Evolutionary conservation across 2,113 vertebrate species (phyloP).

Genomic region (Aplodontia rufa): DNA sequence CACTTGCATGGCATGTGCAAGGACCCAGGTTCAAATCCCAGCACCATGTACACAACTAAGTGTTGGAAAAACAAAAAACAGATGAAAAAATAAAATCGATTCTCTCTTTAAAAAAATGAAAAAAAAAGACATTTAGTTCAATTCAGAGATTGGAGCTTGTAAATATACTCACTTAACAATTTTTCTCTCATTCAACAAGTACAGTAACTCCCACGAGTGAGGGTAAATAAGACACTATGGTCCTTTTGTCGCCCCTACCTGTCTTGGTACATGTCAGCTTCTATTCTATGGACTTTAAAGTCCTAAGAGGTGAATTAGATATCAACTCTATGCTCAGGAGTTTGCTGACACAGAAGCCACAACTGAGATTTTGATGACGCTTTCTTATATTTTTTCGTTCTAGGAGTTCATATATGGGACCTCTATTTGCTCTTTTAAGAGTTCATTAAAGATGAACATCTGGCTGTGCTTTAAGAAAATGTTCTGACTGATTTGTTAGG

Average conservation of each 20-base stretch:
- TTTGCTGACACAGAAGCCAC: background rate
- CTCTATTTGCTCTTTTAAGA: background rate
- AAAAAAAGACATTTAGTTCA: background rate
- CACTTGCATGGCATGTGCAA: too few relatives aligned
- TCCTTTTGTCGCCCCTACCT: rapidly evolving
- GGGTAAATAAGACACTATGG: background rate
- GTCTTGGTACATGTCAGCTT: background rate
- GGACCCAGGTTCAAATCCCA: too few relatives aligned
- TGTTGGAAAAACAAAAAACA: too few relatives aligned
- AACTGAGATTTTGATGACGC: background rate
- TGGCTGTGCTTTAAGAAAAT: background rate
- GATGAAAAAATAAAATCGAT: too few relatives aligned
- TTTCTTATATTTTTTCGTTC: background rate
- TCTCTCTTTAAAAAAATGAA: too few relatives aligned
- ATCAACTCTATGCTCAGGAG: background rate
- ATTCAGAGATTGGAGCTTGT: background rate
- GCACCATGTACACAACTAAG: too few relatives aligned
- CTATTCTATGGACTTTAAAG: background rate
- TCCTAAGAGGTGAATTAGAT: background rate
- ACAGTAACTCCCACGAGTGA: background rate
- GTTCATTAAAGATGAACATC: background rate
- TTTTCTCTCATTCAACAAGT: background rate
- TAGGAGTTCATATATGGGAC: background rate
- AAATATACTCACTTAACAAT: background rate
- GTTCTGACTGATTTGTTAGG: background rate